Evolutionary conservation across 2,113 vertebrate species (phyloP).

Genomic region (Sorex fumeus): DNA sequence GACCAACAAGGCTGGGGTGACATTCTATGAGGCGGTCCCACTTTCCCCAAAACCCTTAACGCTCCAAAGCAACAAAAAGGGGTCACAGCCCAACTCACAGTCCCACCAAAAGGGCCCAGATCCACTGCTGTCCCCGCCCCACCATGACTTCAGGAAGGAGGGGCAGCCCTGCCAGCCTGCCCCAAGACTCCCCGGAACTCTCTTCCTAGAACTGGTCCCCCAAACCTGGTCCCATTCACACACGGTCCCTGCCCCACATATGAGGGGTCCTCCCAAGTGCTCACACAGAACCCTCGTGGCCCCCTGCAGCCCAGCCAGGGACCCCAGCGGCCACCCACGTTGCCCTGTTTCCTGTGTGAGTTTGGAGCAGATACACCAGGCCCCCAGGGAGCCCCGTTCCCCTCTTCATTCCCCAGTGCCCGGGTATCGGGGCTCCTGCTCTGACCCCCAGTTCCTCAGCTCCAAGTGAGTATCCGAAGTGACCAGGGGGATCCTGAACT

Average conservation of each 20-base stretch:
- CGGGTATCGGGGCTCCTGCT: background rate
- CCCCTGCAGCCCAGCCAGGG: no score
- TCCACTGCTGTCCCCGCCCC: no score
- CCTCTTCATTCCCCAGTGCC: rapidly evolving
- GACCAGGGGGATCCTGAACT: no score
- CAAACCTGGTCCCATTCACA: no score
- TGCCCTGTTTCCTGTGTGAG: background rate
- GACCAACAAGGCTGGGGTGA: background rate
- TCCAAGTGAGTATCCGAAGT: background rate
- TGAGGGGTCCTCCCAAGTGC: no score
- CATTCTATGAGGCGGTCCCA: no score
- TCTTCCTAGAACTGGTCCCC: no score
- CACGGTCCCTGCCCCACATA: no score
- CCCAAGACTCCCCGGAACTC: background rate
- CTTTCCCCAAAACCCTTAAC: background rate
- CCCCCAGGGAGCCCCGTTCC: background rate
- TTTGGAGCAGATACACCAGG: background rate
- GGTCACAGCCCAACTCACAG: background rate
- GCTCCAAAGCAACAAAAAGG: background rate
- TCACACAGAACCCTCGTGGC: no score
- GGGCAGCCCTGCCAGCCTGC: no score
- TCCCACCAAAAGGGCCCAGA: no score
- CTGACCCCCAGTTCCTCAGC: background rate
- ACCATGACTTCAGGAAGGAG: no score
- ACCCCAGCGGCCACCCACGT: background rate